phyloP scores from a whole-genome alignment of 2,888 invertebrate genomes.

The Meghimatium bilineatum region DNA sequence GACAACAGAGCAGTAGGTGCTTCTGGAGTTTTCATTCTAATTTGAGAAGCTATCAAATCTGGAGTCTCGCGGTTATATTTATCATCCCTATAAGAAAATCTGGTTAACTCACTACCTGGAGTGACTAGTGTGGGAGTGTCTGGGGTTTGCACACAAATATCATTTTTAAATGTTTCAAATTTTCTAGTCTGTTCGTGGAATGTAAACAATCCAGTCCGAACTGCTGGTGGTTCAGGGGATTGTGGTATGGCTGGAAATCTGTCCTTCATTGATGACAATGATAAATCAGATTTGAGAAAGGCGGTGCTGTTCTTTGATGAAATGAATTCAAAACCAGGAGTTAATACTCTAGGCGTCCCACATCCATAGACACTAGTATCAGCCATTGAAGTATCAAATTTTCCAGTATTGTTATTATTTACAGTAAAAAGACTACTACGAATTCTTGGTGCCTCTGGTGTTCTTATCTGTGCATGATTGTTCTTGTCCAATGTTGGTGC shows the following conservation, averaged over 20 bases:
- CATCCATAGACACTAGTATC: background rate
- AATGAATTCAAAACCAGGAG: background rate
- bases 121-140: conserved; percentile 12
- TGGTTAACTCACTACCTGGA: background rate
- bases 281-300: background rate
- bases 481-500: background rate
- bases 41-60: background rate
- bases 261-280: background rate
- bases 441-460: background rate
- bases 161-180: background rate
- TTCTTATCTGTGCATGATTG: background rate
- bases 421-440: background rate
- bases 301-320: background rate
- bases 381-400: background rate
- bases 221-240: conserved; percentile 2
- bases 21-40: background rate
- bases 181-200: background rate
- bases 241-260: background rate
- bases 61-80: background rate
- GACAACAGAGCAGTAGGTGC: background rate
- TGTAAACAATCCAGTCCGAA: background rate
- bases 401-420: background rate
- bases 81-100: background rate
- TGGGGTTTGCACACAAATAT: background rate
- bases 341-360: background rate